A percentile compares a stretch with the other conserved stretches of the same genome.
phyloP scores from a whole-genome alignment of 1,140 invertebrate species.

The Dryas iulia region DNA sequence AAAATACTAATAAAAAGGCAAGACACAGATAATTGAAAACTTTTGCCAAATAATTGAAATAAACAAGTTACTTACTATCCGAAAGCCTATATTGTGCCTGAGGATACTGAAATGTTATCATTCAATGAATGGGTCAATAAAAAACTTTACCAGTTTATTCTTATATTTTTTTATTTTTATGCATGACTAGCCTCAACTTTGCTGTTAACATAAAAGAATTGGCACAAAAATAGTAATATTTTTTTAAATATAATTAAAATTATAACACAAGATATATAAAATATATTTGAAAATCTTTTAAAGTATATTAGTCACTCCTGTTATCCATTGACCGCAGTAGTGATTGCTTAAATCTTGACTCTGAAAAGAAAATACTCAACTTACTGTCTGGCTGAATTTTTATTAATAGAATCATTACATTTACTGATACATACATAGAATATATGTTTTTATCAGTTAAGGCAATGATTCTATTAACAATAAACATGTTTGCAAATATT shows the following conservation, averaged over 20 bases:
- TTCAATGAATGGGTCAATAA: slow-evolving; percentile 35
- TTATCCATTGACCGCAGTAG: slow-evolving; percentile 52
- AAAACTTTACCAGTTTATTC: slow-evolving; percentile 5
- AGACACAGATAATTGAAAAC: slow-evolving; percentile 82
- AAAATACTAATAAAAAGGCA: slow-evolving; percentile 86
- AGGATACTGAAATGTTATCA: slow-evolving; percentile 17
- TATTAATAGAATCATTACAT: too few species aligned
- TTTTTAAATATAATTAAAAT: neutral
- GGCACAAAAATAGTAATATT: neutral
- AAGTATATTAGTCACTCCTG: slow-evolving; percentile 43
- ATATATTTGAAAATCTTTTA: neutral
- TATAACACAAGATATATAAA: neutral
- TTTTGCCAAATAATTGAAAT: slow-evolving; percentile 7
- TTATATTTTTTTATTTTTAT: neutral
- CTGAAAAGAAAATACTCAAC: too few species aligned
- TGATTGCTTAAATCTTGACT: slow-evolving; percentile 67
- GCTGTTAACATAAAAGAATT: neutral
- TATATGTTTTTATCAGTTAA: too few species aligned
- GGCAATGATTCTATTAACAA: too few species aligned
- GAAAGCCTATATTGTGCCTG: slow-evolving; percentile 9
- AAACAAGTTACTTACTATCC: slow-evolving; percentile 11
- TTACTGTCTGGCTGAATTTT: too few species aligned
- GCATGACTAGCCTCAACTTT: neutral
- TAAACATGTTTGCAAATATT: too few species aligned
- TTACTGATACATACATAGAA: too few species aligned